Evolutionary conservation across 2,113 vertebrate species (phyloP), one percentile per base, ranked within the genome.

Genomic region (Atrichornis clamosus): DNA sequence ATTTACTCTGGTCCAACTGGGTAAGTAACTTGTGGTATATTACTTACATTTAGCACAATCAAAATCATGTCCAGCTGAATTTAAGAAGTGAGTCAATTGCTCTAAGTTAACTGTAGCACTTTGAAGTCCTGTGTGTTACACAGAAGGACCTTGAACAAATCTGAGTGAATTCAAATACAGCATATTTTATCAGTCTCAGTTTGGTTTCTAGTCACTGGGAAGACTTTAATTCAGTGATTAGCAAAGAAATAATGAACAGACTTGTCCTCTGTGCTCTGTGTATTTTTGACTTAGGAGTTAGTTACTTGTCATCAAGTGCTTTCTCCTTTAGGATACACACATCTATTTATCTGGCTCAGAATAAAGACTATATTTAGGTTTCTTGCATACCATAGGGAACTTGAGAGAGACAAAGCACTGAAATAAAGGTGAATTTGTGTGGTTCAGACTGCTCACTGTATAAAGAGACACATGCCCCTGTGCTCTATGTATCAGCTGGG

Each of bases 391-490:
- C 13, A 2, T 18, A 24, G 39, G 49, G 27, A 60, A 17, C 35
- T 37, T 49, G 19, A n/a, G 42, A 33, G 58, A 63, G 50, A 47
- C n/a, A 37, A 7, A 8, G 6, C 6, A 3, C 50, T 84, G 49
- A 67, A 84, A 58, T 44, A 44, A 44, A 41, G 44, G 59, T 56
- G 63, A 11, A 4, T 7, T 68, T 59, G 9, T 15, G 11, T 56
- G 75, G 35, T 47, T 92, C 52, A 11, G 37, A 15, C 33, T 46
- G 19, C 30, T 79, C 21, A 2, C 10, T 49, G 17, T 30, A 5
- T 27, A 14, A 56, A 52, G 8, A 64, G 32, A 30, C 0, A 1
- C 4, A 0, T 4, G 6, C 11, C 41, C 10, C 0, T 5, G 46
- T 55, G n/a, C 41, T 55, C 20, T 30, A 1, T 39, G 2, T 59